Conservation (phyloP, 2,797 vertebrate genomes). For the Labroides dimidiatus region DNA sequence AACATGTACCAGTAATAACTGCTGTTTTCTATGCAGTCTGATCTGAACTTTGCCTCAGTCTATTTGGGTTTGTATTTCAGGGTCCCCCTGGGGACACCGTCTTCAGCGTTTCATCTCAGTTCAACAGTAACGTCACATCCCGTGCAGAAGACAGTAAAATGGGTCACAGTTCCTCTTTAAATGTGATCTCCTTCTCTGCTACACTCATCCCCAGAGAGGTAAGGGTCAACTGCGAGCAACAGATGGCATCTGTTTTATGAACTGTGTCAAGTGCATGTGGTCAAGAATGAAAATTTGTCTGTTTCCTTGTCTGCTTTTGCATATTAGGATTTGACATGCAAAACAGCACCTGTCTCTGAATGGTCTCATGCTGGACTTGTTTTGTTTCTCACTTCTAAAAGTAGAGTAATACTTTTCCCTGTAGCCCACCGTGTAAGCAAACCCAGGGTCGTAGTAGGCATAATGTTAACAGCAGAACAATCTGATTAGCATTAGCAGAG, state of each 20-base stretch:
- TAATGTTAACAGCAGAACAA: background rate
- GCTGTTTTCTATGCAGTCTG: background rate
- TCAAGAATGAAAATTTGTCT: background rate
- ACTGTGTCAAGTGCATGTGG: background rate
- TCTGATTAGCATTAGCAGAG: too few relatives aligned
- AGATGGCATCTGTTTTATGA: background rate
- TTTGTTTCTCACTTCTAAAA: background rate
- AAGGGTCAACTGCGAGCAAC: constrained; percentile 17
- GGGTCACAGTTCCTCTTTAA: constrained; percentile 9
- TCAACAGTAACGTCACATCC: constrained; percentile 23
- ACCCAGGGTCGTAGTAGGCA: background rate
- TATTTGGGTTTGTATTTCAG: constrained; percentile 50
- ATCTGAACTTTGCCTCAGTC: background rate
- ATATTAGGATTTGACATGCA: constrained; percentile 51
- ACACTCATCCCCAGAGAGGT: constrained; percentile 69
- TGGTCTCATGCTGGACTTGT: constrained; percentile 7
- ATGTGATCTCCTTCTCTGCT: constrained; percentile 35
- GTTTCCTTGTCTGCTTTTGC: background rate
- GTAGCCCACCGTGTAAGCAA: background rate
- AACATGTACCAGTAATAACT: too few relatives aligned
- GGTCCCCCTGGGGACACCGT: constrained; percentile 70
- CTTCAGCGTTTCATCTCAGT: constrained; percentile 79
- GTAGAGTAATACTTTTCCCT: background rate
- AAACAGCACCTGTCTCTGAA: constrained; percentile 29
- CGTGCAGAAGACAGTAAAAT: constrained; percentile 36